A percentile compares a stretch with the other conserved stretches of the same genome.
These are phyloP conservation scores for Montipora capricornis DNA, from an alignment of 64 coral and sea anemone genomes.

Conservation along the genomic window DNA sequence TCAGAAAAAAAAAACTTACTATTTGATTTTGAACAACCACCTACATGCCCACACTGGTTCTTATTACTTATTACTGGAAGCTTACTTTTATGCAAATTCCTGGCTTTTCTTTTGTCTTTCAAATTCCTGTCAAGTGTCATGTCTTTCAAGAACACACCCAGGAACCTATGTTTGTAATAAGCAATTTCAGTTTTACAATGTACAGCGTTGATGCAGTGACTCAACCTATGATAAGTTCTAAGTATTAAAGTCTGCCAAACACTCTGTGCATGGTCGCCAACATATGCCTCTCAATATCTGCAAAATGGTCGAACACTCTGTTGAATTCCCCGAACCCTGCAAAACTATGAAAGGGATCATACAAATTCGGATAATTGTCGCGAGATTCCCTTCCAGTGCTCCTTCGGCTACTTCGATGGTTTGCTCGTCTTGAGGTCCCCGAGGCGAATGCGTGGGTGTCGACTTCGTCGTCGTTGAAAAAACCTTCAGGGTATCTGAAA, in stretches of 20 bases:
- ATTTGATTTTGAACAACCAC: no score
- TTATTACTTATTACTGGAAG: no score
- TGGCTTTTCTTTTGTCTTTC: no score
- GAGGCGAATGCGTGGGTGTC: background rate
- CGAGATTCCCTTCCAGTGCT: background rate
- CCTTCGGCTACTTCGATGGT: background rate
- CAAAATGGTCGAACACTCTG: conserved; percentile 57
- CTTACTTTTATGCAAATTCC: no score
- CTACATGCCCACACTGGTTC: no score
- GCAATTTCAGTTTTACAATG: no score
- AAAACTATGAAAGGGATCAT: conserved; percentile 47
- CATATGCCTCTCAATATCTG: conserved; percentile 74
- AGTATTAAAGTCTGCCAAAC: conserved; percentile 40
- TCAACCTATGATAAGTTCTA: no score
- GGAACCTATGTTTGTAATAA: no score
- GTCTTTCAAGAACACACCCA: no score
- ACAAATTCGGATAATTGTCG: background rate
- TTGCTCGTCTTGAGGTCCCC: conserved; percentile 23
- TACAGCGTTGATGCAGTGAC: no score
- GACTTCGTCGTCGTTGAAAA: background rate
- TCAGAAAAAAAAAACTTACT: no score
- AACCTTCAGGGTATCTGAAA: background rate
- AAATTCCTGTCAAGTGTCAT: no score
- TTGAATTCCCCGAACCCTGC: conserved; percentile 44
- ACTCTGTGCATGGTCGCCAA: conserved; percentile 62